Conservation (phyloP, 2,888 invertebrate genomes). For the Dermolepida albohirtum region DNA sequence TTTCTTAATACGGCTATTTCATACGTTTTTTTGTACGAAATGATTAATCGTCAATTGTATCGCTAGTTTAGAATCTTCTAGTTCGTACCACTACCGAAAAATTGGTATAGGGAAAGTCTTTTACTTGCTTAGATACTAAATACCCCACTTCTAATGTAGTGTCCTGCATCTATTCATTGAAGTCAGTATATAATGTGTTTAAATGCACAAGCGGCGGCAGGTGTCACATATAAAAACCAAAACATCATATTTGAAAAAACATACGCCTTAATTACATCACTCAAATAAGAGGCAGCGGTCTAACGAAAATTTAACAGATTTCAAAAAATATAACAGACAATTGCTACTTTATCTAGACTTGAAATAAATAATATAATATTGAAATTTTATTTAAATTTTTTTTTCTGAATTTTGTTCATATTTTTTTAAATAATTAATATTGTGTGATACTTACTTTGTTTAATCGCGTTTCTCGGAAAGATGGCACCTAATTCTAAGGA, state of each 20-base stretch:
- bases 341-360: too few relatives aligned
- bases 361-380: slow-evolving; percentile 2
- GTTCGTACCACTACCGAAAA: slow-evolving; percentile 15
- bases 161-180: slow-evolving; percentile 27
- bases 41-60: not conserved
- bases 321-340: too few relatives aligned
- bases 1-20: too few relatives aligned
- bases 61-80: not conserved
- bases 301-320: not conserved
- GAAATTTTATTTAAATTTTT: not conserved
- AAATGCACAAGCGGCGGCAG: not conserved
- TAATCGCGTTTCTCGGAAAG: slow-evolving; percentile 2
- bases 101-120: slow-evolving; percentile 28
- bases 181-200: slow-evolving; percentile 12
- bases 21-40: too few relatives aligned
- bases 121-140: slow-evolving; percentile 13
- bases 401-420: not conserved
- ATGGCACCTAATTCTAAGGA: slow-evolving; percentile 43
- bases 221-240: slow-evolving; percentile 21
- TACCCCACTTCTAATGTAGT: slow-evolving; percentile 18
- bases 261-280: slow-evolving; percentile 3
- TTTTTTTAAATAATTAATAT: not conserved
- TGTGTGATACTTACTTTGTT: not conserved
- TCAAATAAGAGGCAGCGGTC: not conserved
- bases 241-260: slow-evolving; percentile 23